Evolutionary conservation across 2,113 vertebrate species (phyloP).

Genomic region (Chloroceryle aenea): DNA sequence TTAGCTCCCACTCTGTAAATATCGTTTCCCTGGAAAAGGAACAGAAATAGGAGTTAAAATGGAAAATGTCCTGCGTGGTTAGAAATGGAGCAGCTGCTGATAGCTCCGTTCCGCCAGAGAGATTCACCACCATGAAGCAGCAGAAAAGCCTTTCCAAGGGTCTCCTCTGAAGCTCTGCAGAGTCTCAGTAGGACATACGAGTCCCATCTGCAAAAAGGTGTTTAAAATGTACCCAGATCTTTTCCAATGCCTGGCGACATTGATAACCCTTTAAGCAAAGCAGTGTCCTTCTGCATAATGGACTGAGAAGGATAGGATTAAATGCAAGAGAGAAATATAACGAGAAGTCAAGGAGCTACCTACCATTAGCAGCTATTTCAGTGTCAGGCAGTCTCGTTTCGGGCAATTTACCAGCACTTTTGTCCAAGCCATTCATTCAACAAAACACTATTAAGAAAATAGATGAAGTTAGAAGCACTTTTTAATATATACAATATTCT

Average conservation of each 20-base stretch:
- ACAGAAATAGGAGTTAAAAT: neutral
- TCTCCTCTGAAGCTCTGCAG: neutral
- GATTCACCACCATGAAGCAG: neutral
- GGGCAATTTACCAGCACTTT: neutral
- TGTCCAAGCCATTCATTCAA: neutral
- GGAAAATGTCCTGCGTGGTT: neutral
- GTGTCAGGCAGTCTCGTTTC: neutral
- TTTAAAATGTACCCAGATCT: neutral
- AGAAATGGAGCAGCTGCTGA: neutral
- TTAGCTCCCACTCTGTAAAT: neutral
- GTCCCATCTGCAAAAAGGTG: neutral
- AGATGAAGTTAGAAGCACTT: neutral
- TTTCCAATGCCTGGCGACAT: neutral
- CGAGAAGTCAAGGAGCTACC: neutral
- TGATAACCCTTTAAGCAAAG: conserved; percentile 23
- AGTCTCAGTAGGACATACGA: neutral
- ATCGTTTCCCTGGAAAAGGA: neutral
- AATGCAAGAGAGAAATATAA: neutral
- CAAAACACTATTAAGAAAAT: conserved; percentile 18
- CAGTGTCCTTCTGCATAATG: conserved; percentile 22
- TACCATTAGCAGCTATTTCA: conserved; percentile 8
- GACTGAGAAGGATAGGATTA: neutral
- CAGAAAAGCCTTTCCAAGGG: neutral
- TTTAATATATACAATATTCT: neutral
- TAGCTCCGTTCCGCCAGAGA: neutral